A percentile compares a stretch with the other conserved stretches of the same genome.
Conservation (phyloP, 35 echinoderm and acorn worm species). For the Lytechinus variegatus region DNA sequence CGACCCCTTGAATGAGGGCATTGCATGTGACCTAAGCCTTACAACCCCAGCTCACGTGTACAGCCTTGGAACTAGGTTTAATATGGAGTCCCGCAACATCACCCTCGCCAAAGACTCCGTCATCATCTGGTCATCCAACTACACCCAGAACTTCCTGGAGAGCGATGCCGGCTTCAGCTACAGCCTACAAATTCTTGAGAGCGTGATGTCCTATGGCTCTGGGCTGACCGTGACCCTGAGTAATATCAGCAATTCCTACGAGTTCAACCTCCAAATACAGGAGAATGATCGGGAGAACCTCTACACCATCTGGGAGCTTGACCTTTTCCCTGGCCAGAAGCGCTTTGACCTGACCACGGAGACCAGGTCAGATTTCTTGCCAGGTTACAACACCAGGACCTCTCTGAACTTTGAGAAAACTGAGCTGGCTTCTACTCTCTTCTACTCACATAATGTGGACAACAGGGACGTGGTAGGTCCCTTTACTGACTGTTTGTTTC, state of each 20-base stretch:
- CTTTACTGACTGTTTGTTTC: background rate
- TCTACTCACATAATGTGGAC: background rate
- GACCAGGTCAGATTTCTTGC: background rate
- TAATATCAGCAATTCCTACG: background rate
- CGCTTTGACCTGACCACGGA: background rate
- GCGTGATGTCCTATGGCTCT: background rate
- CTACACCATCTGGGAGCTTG: background rate
- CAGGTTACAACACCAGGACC: slow-evolving; percentile 21
- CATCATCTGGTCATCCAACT: background rate
- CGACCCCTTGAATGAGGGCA: background rate
- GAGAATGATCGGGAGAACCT: background rate
- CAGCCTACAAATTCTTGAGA: background rate
- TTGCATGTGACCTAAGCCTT: background rate
- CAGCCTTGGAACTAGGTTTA: background rate
- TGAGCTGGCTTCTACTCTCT: background rate
- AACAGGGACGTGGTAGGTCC: background rate
- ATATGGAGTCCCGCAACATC: background rate
- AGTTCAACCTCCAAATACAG: background rate
- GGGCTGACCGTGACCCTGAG: background rate
- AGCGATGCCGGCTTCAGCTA: background rate
- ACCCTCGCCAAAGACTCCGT: background rate
- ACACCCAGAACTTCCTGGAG: background rate
- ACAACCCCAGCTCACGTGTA: background rate
- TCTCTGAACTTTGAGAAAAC: background rate
- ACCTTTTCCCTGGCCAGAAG: background rate